A percentile compares a stretch with the other conserved stretches of the same genome.
phyloP scores from a whole-genome alignment of 1,140 invertebrate species.

The Batillaria attramentaria region DNA sequence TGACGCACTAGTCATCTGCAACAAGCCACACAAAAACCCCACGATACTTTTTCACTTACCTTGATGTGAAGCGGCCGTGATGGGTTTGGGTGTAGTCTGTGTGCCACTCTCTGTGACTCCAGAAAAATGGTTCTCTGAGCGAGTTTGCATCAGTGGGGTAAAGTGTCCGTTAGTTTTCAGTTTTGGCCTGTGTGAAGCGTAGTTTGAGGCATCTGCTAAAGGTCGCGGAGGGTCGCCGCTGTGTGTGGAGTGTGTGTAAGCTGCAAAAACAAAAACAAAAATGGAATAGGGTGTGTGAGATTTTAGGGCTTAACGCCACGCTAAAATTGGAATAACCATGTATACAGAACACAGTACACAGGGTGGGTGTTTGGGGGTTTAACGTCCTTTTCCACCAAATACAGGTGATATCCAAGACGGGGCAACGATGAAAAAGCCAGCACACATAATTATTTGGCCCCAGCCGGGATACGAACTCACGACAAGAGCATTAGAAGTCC shows the following conservation, averaged over 20 bases:
- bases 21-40: not conserved
- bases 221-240: constrained; percentile 27
- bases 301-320: too few relatives aligned
- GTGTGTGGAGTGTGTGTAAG: not conserved
- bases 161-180: constrained; percentile 80
- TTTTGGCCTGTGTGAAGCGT: constrained; percentile 70
- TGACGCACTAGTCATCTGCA: too few relatives aligned
- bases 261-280: not conserved
- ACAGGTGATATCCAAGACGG: too few relatives aligned
- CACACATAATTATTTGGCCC: too few relatives aligned
- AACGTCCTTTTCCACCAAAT: too few relatives aligned
- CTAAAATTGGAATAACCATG: too few relatives aligned
- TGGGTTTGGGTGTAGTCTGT: not conserved
- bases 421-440: too few relatives aligned
- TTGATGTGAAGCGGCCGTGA: not conserved
- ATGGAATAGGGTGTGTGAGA: too few relatives aligned
- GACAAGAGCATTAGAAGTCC: too few relatives aligned
- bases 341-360: too few relatives aligned
- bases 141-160: constrained; percentile 76
- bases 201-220: constrained; percentile 33
- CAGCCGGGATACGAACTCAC: too few relatives aligned
- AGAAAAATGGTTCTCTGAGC: constrained; percentile 18
- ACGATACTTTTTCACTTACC: not conserved
- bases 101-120: not conserved
- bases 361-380: too few relatives aligned